Conservation (phyloP, 1,140 invertebrate species). For the Archivesica marissinica region DNA sequence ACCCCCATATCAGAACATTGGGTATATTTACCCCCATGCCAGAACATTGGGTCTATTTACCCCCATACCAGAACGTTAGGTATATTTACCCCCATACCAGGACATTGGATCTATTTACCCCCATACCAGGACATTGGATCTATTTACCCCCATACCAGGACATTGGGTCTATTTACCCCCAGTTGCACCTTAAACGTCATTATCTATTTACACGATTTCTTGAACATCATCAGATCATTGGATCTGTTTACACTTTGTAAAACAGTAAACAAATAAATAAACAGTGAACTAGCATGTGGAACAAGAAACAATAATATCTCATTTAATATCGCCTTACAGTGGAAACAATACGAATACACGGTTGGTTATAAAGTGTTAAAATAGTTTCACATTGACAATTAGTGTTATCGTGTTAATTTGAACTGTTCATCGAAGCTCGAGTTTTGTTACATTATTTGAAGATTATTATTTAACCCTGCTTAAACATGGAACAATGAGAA, state of each 20-base stretch:
- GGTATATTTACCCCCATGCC: too few relatives aligned
- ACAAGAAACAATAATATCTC: conserved; percentile 24
- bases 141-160: too few relatives aligned
- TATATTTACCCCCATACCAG: too few relatives aligned
- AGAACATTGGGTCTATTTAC: too few relatives aligned
- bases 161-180: too few relatives aligned
- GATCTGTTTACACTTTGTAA: conserved; percentile 10
- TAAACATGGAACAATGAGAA: conserved; percentile 14
- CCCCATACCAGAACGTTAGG: too few relatives aligned
- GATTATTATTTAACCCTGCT: conserved; percentile 46
- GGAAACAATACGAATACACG: conserved; percentile 22
- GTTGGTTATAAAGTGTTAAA: conserved; percentile 38
- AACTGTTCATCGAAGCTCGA: background rate
- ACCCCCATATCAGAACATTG: too few relatives aligned
- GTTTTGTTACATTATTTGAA: conserved; percentile 34
- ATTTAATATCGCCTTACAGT: conserved; percentile 39
- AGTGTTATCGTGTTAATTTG: conserved; percentile 43
- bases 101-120: too few relatives aligned
- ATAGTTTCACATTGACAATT: conserved; percentile 45
- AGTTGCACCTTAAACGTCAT: conserved; percentile 23
- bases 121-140: too few relatives aligned
- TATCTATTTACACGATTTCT: conserved; percentile 28
- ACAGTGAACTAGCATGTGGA: background rate
- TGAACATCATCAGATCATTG: background rate
- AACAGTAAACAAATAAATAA: conserved; percentile 41